phyloP scores from a whole-genome alignment of 2,797 vertebrate species.

The Neosilurus mollespiculum region DNA sequence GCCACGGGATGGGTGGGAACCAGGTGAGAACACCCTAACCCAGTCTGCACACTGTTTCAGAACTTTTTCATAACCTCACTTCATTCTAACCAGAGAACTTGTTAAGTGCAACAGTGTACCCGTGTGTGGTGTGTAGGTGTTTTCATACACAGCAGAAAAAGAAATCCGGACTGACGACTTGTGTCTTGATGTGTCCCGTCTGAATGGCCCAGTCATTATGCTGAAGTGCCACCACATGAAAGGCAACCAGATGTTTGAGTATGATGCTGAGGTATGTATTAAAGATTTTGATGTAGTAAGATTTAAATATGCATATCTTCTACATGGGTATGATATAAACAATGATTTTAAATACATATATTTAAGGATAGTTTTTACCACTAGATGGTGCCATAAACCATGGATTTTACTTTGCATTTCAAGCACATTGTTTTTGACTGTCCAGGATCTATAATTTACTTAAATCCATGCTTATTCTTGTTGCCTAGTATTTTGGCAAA shows the following conservation, averaged over 20 bases:
- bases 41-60: background rate
- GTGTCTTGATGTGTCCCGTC: conserved; percentile 93
- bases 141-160: conserved; percentile 96
- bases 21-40: conserved; percentile 77
- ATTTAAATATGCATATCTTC: background rate
- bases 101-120: background rate
- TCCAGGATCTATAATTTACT: background rate
- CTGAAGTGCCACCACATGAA: conserved; percentile 99
- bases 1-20: conserved; percentile 97
- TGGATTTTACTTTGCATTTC: conserved; percentile 25
- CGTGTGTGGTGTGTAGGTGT: conserved; percentile 77
- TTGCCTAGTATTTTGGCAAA: conserved; percentile 87
- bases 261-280: conserved; percentile 88
- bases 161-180: conserved; percentile 97
- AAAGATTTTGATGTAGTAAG: background rate
- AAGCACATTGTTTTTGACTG: background rate
- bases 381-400: conserved; percentile 67
- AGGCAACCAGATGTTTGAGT: conserved; percentile 98
- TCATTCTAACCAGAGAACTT: background rate
- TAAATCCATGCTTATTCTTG: conserved; percentile 47
- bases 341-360: background rate
- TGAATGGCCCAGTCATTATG: conserved; percentile 94
- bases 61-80: background rate
- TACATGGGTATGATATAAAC: background rate
- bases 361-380: conserved; percentile 55